Evolutionary conservation across 2,113 vertebrate species (phyloP).

Genomic region (Sigmodon hispidus): DNA sequence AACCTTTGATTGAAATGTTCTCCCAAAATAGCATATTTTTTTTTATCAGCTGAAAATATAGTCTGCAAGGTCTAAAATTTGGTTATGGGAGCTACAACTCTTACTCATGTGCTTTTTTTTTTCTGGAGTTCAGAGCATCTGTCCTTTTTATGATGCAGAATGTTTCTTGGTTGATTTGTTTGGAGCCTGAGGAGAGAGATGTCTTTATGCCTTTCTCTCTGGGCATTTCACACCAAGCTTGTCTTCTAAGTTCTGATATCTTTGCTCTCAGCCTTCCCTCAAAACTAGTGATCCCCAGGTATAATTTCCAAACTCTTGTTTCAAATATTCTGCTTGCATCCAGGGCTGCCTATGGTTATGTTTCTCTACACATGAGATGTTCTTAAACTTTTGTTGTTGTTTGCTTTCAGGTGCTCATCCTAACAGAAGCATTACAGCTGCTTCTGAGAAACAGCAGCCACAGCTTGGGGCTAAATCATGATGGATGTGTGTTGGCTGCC

Average conservation of each 20-base stretch:
- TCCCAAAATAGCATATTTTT: neutral
- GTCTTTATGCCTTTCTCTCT: slow-evolving; percentile 8
- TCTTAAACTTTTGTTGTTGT: neutral
- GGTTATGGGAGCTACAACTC: neutral
- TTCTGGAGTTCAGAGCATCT: neutral
- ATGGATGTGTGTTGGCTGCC: neutral
- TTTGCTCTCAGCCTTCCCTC: slow-evolving; percentile 1
- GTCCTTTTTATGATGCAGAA: neutral
- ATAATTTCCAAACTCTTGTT: neutral
- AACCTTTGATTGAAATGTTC: neutral
- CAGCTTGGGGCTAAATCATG: neutral
- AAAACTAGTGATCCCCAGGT: slow-evolving; percentile 14
- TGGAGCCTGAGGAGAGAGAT: neutral
- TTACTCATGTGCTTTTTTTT: neutral
- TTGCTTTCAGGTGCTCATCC: slow-evolving; percentile 46
- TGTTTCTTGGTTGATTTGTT: slow-evolving; percentile 11
- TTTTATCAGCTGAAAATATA: neutral
- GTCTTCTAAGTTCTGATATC: neutral
- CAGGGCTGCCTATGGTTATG: neutral
- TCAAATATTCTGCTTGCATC: neutral
- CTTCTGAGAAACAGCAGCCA: neutral
- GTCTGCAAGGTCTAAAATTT: slow-evolving; percentile 15
- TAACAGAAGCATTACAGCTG: slow-evolving; percentile 44
- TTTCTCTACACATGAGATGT: neutral
- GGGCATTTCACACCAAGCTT: neutral